Conservation (phyloP, 64 coral and sea anemone genomes). For the Astreopora myriophthalma region DNA sequence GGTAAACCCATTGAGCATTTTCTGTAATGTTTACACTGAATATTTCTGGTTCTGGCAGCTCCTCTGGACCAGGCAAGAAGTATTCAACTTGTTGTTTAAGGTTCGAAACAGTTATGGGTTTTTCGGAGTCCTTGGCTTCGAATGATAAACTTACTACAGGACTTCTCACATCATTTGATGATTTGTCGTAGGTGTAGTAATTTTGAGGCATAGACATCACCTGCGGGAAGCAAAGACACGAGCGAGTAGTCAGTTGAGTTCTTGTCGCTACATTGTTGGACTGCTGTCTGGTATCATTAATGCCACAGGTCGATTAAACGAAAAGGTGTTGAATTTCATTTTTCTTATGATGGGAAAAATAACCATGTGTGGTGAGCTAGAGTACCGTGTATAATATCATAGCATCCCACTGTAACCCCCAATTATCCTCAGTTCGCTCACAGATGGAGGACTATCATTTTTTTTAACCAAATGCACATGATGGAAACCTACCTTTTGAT, state of each 20-base stretch:
- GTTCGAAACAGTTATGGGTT: conserved; percentile 40
- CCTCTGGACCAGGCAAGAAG: conserved; percentile 25
- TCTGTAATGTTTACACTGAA: conserved; percentile 25
- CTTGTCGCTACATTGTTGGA: too few species aligned
- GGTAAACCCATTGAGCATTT: conserved; percentile 38
- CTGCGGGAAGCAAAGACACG: background rate
- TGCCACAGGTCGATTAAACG: too few species aligned
- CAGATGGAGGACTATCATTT: too few species aligned
- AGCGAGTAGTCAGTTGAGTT: too few species aligned
- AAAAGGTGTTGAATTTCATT: too few species aligned
- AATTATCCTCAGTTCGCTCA: too few species aligned
- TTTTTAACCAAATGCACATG: background rate
- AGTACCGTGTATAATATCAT: too few species aligned
- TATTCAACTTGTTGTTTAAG: conserved; percentile 61
- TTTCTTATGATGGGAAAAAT: too few species aligned
- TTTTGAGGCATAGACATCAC: conserved; percentile 49
- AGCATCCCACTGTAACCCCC: too few species aligned
- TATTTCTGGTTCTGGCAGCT: conserved; percentile 35
- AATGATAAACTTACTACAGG: conserved; percentile 72
- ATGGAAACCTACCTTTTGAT: conserved; percentile 37
- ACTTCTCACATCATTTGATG: conserved; percentile 46
- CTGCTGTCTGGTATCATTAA: too few species aligned
- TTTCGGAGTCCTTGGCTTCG: conserved; percentile 36
- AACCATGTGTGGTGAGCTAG: too few species aligned
- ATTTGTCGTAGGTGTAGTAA: conserved; percentile 57